Evolutionary conservation across 2,113 vertebrate genomes (phyloP).

Genomic region (Pantherophis guttatus): DNA sequence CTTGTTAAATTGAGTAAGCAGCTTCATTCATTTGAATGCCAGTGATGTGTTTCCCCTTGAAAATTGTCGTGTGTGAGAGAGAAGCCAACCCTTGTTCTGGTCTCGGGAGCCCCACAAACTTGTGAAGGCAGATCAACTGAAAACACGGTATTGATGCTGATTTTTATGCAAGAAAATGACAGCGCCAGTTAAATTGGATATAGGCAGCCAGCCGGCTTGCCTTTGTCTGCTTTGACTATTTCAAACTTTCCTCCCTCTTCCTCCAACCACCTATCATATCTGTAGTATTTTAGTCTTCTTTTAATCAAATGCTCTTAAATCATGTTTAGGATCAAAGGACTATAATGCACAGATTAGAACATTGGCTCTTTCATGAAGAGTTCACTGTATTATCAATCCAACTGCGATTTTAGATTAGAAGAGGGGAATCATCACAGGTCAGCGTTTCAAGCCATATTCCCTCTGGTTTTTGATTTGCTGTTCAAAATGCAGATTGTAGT

Average conservation of each 20-base stretch:
- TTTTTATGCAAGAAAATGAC: background rate
- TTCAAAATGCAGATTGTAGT: background rate
- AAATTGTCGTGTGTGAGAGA: background rate
- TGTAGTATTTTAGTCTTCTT: background rate
- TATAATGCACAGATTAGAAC: background rate
- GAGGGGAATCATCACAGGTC: background rate
- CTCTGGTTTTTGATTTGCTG: conserved; percentile 10
- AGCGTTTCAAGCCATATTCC: background rate
- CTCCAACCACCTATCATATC: background rate
- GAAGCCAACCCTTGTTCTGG: background rate
- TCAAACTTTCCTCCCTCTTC: background rate
- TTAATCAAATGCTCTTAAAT: background rate
- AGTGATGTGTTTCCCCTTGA: background rate
- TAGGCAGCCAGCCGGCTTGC: background rate
- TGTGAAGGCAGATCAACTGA: background rate
- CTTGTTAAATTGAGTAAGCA: background rate
- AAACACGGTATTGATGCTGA: background rate
- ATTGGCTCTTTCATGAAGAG: background rate
- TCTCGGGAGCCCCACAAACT: background rate
- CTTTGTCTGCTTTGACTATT: background rate
- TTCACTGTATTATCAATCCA: background rate
- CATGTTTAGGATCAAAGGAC: background rate
- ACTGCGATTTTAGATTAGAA: background rate
- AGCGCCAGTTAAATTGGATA: background rate
- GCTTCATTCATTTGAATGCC: background rate